Conservation (phyloP, 2,888 invertebrate genomes). For the Latrodectus elegans region DNA sequence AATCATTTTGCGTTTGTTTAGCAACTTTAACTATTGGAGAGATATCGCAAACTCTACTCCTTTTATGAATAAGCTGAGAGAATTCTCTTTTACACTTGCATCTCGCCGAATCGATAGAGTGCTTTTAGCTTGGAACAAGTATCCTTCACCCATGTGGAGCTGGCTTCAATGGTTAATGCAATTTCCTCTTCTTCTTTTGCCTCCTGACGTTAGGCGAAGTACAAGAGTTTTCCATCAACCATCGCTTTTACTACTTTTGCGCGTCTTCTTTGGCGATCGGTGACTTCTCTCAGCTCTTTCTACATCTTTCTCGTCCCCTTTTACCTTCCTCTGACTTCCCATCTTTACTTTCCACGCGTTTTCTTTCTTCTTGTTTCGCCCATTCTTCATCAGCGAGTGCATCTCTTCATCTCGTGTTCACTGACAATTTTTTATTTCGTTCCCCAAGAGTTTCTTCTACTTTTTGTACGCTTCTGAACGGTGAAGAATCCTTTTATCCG, state of each 20-base stretch:
- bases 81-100: slow-evolving; percentile 45
- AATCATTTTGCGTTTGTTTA: neutral
- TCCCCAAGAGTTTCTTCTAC: neutral
- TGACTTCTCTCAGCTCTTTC: neutral
- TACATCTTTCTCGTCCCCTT: neutral
- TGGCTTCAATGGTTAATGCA: slow-evolving; percentile 59
- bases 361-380: neutral
- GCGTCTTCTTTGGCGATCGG: slow-evolving; percentile 6
- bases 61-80: slow-evolving; percentile 25
- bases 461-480: neutral
- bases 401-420: neutral
- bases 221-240: slow-evolving; percentile 65
- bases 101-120: slow-evolving; percentile 59
- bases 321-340: neutral
- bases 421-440: neutral
- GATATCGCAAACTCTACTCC: neutral
- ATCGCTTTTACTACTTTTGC: slow-evolving; percentile 42
- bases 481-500: neutral
- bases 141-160: slow-evolving; percentile 23
- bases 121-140: slow-evolving; percentile 62
- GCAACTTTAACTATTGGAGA: slow-evolving; percentile 10
- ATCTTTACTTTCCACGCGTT: neutral
- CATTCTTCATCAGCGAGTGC: neutral
- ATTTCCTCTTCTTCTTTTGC: slow-evolving; percentile 52
- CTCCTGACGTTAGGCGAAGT: slow-evolving; percentile 46